Evolutionary conservation across 2,888 invertebrate genomes (phyloP).

Genomic region (Mesopsocus fuscifrons): DNA sequence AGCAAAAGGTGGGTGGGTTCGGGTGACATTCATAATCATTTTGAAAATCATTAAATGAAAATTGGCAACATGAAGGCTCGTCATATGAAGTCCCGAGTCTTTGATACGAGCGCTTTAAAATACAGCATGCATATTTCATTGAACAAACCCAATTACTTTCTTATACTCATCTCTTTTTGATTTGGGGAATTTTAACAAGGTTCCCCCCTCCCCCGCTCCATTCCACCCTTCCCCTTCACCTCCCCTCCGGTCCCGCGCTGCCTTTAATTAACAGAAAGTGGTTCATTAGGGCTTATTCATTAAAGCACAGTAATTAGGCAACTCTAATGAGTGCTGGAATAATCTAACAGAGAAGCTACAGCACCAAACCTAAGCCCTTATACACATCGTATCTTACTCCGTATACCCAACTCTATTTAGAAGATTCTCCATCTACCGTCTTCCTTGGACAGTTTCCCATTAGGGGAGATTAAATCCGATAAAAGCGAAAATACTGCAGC

Average conservation of each 20-base stretch:
- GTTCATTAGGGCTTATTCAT: conserved; percentile 20
- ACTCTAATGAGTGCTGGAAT: conserved; percentile 19
- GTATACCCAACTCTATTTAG: no score
- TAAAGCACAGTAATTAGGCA: conserved; percentile 19
- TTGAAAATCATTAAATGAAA: neutral
- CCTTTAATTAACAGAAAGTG: conserved; percentile 20
- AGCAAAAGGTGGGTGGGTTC: no score
- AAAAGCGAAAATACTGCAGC: no score
- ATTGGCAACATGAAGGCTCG: neutral
- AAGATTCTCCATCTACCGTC: no score
- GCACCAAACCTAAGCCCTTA: conserved; percentile 3
- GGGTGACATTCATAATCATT: neutral
- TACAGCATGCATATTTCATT: conserved; percentile 9
- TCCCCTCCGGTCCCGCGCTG: conserved; percentile 11
- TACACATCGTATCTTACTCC: no score
- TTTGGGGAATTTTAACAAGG: conserved; percentile 10
- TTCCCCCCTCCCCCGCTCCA: conserved; percentile 1
- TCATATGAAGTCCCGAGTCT: conserved; percentile 4
- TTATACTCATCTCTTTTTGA: conserved; percentile 10
- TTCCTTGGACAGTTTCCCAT: no score
- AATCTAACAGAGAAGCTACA: conserved; percentile 14
- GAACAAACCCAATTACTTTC: conserved; percentile 10
- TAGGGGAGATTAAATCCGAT: no score
- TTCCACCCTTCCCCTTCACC: neutral
- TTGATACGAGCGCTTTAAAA: conserved; percentile 8